Evolutionary conservation across 2,797 vertebrate species (phyloP), one percentile per base, ranked within the genome.

Genomic region (Acipenser ruthenus): DNA sequence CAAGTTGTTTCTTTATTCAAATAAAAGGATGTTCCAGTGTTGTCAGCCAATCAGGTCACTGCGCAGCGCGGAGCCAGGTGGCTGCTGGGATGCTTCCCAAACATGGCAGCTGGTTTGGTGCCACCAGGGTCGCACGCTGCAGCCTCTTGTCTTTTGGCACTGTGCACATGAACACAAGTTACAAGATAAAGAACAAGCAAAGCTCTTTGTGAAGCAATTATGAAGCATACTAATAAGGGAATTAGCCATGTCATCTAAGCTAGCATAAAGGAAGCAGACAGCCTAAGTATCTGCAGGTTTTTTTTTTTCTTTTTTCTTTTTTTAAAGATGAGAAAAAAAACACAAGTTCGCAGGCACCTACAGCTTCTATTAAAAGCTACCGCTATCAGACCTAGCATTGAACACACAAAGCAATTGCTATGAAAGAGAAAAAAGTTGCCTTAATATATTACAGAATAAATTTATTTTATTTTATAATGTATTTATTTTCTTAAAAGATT

Each of bases 321-420:
- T 90, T 89, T 93, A 93, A 94, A 91, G 90, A 95, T 94, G 93
- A 97, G 92, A 95, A 97, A 99, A 37, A 37, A 37, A 37, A 37
- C 23, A 37, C 92, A 91, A 92, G 87, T 89, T 92, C 84, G 95
- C 95, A 98, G 95, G 96, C 95, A 98, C 94, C 95, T 98, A 97
- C 93, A 82, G 94, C 94, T 94, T 97, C 93, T 98, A 98, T 93
- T 94, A 96, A 98, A 98, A 96, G 95, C 96, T 98, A 99, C 95
- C 84, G 95, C 95, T 98, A 97, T 97, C 90, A 92, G 92, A 91
- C 90, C 88, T 94, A 94, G 95, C 95, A 95, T 96, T 94, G 93
- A 97, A 95, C 86, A 92, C 94, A 96, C 94, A 95, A 94, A 98
- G 94, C 95, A 94, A 97, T 94, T 91, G 95, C 94, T 93, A 96